Evolutionary conservation across 1,140 invertebrate species (phyloP), one percentile per base, ranked within the genome.

Genomic region (Drosophila kurseongensis): DNA sequence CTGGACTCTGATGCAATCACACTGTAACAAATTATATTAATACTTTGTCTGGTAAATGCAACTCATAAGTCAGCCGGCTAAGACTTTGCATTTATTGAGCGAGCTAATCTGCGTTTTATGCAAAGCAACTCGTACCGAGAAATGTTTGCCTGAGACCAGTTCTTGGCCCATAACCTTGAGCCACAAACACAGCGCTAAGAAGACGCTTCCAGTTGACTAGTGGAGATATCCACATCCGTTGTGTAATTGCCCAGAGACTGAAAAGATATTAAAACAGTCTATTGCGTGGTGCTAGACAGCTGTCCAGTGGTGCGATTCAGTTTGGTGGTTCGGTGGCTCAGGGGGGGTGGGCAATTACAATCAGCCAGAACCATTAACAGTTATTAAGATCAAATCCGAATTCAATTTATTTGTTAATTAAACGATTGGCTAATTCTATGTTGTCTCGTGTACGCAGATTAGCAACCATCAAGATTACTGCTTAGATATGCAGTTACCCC

Each of bases 91-190:
- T 23, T 13, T 45, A 65, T 42, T 59, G 42, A 62, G 36, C 38
- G 44, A 38, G 73, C 55, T 57, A 72, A 88, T 79, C 62, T 52
- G 8, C 29, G 45, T 58, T 78, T 75, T 86, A 79, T 76, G 80
- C 80, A 79, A 83, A 80, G 51, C 59, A 40, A 57, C 45, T 40
- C 16, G 40, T 4, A 5, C n/a, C 47, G 48, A 57, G 68, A 62
- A 55, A 69, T 47, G 66, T 69, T 80, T 85, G 61, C 14, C 61
- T 32, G 65, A 58, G 51, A 88, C 83, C 82, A 78, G 82, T 82
- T 86, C 61, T 67, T 67, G 62, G 60, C n/a, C 59, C n/a, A 14
- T 55, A 68, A 85, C 82, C 82, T 88, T 86, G 81, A 67, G 74
- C 82, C 69, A 82, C 50, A 48, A 74, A 61, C 41, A 54, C 48